phyloP scores from a whole-genome alignment of 1,140 invertebrate genomes.

The Anastatus disparis region DNA sequence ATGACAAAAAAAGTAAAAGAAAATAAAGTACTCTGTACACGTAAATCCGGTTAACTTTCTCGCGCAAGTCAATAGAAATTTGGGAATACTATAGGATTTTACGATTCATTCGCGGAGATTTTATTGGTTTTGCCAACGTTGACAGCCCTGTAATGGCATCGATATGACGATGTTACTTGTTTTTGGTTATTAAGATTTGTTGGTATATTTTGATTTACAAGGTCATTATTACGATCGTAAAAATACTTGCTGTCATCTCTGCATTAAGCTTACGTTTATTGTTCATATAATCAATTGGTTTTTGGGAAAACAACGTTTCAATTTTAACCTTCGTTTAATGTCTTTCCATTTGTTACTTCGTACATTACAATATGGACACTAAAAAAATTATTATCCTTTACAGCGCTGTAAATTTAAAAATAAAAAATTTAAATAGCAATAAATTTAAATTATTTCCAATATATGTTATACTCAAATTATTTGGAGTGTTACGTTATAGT shows the following conservation, averaged over 20 bases:
- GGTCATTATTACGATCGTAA: slow-evolving; percentile 33
- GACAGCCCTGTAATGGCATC: slow-evolving; percentile 21
- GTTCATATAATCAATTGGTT: slow-evolving; percentile 21
- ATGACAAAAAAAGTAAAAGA: background rate
- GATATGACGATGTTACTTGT: slow-evolving; percentile 14
- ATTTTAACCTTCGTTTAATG: slow-evolving; percentile 26
- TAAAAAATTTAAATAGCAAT: background rate
- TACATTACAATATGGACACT: background rate
- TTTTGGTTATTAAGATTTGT: slow-evolving; percentile 26
- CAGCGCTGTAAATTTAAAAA: background rate
- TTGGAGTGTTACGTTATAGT: too few relatives aligned
- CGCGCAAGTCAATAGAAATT: background rate
- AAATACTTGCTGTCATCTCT: slow-evolving; percentile 28
- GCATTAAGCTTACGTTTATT: background rate
- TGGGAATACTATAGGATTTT: background rate
- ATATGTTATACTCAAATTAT: too few relatives aligned
- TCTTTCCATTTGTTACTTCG: slow-evolving; percentile 7
- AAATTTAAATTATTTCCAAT: too few relatives aligned
- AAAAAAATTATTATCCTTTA: background rate
- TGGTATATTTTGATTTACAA: slow-evolving; percentile 28
- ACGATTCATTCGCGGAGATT: slow-evolving; percentile 28
- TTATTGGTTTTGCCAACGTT: slow-evolving; percentile 32
- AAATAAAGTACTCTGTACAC: background rate
- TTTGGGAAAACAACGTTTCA: slow-evolving; percentile 25
- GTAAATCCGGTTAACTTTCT: background rate